phyloP scores from a whole-genome alignment of 1,140 invertebrate species.

The Subanguina moxae region DNA sequence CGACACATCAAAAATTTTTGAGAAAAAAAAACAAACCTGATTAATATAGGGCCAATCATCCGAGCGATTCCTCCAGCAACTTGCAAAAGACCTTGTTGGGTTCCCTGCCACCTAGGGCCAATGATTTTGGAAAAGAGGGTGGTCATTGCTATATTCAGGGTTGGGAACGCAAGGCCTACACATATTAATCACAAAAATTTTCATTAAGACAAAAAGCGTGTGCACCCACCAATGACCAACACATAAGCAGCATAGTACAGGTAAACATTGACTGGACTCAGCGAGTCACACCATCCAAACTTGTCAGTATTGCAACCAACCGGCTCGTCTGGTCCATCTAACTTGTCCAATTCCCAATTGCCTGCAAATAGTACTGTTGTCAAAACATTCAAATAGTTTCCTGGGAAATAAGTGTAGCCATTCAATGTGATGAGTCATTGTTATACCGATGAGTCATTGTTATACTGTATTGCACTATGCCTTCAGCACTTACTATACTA shows the following conservation, averaged over 20 bases:
- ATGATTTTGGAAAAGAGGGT: conserved; percentile 46
- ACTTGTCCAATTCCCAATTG: not conserved
- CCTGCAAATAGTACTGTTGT: not conserved
- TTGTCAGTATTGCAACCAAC: conserved; percentile 31
- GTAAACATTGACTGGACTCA: conserved; percentile 9
- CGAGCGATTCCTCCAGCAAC: not conserved
- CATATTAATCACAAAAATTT: not conserved
- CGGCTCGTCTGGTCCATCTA: conserved; percentile 14
- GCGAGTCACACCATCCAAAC: conserved; percentile 20
- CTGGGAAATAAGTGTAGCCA: not conserved
- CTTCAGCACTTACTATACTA: too few relatives aligned
- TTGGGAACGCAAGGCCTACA: conserved; percentile 33
- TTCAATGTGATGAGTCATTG: too few relatives aligned
- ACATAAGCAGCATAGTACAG: conserved; percentile 38
- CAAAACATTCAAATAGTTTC: not conserved
- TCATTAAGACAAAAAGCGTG: not conserved
- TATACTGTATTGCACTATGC: too few relatives aligned
- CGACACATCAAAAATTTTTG: conserved; percentile 2
- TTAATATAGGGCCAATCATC: conserved; percentile 27
- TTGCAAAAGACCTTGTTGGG: conserved; percentile 43
- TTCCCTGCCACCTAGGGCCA: conserved; percentile 45
- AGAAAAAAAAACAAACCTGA: conserved; percentile 18
- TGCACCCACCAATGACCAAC: conserved; percentile 18
- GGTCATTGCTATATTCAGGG: conserved; percentile 34
- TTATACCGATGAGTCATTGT: too few relatives aligned